These are phyloP conservation scores for Acrocyrtus sp. DNA, from an alignment of 2,888 invertebrate genomes.

Conservation along the genomic window DNA sequence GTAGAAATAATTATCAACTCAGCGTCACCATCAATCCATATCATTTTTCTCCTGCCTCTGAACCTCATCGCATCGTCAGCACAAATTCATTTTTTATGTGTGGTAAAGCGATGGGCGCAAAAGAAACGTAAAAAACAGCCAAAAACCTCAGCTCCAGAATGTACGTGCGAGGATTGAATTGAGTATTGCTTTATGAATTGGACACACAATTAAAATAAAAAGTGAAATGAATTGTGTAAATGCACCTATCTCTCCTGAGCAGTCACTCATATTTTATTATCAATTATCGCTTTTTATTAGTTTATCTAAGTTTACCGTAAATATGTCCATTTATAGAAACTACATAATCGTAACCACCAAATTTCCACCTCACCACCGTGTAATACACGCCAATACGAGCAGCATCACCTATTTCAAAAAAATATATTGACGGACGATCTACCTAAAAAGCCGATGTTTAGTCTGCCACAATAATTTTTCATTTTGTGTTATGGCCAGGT, in stretches of 20 bases:
- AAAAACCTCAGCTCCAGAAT: not conserved
- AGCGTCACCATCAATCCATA: slow-evolving; percentile 1
- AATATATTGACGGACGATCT: too few species aligned
- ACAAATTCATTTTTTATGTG: not conserved
- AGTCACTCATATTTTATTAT: slow-evolving; percentile 2
- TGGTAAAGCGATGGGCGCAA: not conserved
- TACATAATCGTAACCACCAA: not conserved
- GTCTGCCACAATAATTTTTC: too few species aligned
- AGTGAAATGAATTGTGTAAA: not conserved
- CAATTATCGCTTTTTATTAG: slow-evolving; percentile 26
- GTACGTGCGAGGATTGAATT: not conserved
- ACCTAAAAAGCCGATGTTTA: too few species aligned
- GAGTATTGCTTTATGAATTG: not conserved
- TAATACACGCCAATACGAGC: too few species aligned
- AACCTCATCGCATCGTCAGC: not conserved
- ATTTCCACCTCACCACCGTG: not conserved
- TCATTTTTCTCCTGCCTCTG: too few species aligned
- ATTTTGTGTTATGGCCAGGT: not conserved
- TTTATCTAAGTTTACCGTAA: slow-evolving; percentile 5
- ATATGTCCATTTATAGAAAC: not conserved
- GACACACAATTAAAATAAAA: not conserved
- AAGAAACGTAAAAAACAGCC: not conserved
- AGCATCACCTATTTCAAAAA: too few species aligned
- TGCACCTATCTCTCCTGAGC: not conserved
- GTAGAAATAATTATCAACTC: slow-evolving; percentile 24